Evolutionary conservation across 2,113 vertebrate genomes (phyloP).

Genomic region (Dryoscopus gambensis): DNA sequence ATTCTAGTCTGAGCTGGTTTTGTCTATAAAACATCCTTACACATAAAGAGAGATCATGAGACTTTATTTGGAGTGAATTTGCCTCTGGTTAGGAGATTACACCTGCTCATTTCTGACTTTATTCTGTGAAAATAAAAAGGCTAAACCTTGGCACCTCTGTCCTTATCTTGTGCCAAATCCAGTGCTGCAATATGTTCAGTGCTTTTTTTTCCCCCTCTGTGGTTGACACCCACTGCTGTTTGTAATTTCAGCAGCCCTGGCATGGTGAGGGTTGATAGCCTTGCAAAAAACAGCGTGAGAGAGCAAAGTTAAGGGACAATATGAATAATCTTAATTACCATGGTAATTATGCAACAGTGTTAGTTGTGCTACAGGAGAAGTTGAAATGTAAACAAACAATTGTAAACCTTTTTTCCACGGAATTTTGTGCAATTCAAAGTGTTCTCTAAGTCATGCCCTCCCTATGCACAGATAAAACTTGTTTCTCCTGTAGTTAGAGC

Average conservation of each 20-base stretch:
- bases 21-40: not conserved
- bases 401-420: not conserved
- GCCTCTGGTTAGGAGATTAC: not conserved
- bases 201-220: not conserved
- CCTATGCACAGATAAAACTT: not conserved
- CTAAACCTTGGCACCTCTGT: not conserved
- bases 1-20: not conserved
- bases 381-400: accelerated
- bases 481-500: not conserved
- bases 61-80: not conserved
- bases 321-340: not conserved
- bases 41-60: accelerated
- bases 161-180: not conserved
- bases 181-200: not conserved
- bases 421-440: not conserved
- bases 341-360: not conserved
- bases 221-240: slow-evolving; percentile 27
- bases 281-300: not conserved
- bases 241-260: not conserved
- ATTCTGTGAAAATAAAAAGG: not conserved
- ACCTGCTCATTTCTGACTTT: slow-evolving; percentile 17
- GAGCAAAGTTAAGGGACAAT: not conserved
- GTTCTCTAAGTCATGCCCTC: not conserved
- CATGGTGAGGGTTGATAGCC: not conserved
- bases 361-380: not conserved